A percentile compares a stretch with the other conserved stretches of the same genome.
These are phyloP conservation scores for Scomber scombrus DNA, from an alignment of 2,113 vertebrate genomes.

Conservation along the genomic window DNA sequence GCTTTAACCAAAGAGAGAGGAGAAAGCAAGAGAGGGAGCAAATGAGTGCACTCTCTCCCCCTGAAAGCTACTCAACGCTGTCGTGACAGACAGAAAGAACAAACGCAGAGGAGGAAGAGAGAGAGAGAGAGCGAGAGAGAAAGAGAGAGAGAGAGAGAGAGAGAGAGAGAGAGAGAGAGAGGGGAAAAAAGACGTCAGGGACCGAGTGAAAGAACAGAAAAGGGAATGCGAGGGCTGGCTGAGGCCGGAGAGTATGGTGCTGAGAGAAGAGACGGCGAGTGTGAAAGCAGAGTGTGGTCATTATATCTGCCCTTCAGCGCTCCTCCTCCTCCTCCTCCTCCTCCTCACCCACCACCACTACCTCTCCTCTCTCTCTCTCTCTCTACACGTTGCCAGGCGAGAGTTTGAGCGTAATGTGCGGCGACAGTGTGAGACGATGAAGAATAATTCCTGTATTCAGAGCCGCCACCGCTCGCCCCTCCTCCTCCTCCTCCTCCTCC, in stretches of 20 bases:
- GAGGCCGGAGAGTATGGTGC: slow-evolving; percentile 84
- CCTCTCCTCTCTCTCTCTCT: slow-evolving; percentile 53
- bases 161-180: neutral
- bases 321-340: slow-evolving; percentile 72
- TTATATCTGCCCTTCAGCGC: slow-evolving; percentile 88
- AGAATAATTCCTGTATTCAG: slow-evolving; percentile 91
- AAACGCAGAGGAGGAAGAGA: slow-evolving; percentile 68
- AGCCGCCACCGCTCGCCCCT: slow-evolving; percentile 78
- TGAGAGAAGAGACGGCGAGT: slow-evolving; percentile 87
- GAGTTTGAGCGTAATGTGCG: slow-evolving; percentile 89
- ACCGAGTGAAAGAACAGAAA: slow-evolving; percentile 71
- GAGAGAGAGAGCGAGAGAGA: neutral
- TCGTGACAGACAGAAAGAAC: slow-evolving; percentile 68
- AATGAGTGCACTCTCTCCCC: slow-evolving; percentile 72
- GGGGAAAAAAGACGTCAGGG: slow-evolving; percentile 47
- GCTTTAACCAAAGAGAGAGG: slow-evolving; percentile 70
- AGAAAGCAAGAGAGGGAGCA: slow-evolving; percentile 59
- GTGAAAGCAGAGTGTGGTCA: slow-evolving; percentile 91
- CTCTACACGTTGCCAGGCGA: slow-evolving; percentile 82
- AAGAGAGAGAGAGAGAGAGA: too few relatives aligned
- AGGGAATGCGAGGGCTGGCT: slow-evolving; percentile 82
- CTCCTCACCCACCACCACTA: neutral
- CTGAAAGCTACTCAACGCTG: slow-evolving; percentile 72
- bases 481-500: slow-evolving; percentile 67
- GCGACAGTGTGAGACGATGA: slow-evolving; percentile 91